Conservation (phyloP, 2,888 invertebrate species). For the Xestia ashworthii region DNA sequence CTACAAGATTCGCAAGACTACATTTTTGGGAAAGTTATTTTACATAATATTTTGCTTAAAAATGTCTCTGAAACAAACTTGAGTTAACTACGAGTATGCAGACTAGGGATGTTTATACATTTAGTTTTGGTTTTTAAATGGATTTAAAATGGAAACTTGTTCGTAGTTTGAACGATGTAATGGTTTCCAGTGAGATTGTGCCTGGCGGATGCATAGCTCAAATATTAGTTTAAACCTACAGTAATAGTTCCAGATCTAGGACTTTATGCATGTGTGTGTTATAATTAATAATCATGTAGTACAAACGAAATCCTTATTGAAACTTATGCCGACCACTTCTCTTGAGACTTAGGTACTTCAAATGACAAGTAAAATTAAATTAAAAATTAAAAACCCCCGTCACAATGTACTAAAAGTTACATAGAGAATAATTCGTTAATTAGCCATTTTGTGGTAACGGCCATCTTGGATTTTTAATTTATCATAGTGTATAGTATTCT, state of each 20-base stretch:
- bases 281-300: not conserved
- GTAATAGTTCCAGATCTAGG: not conserved
- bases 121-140: slow-evolving; percentile 18
- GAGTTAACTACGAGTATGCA: slow-evolving; percentile 11
- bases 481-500: no score
- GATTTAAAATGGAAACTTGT: slow-evolving; percentile 19
- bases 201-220: not conserved
- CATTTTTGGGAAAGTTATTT: slow-evolving; percentile 53
- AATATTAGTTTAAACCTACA: not conserved
- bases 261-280: not conserved
- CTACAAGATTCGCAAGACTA: slow-evolving; percentile 43
- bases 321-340: not conserved
- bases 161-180: not conserved
- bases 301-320: not conserved
- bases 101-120: not conserved
- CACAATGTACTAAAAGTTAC: no score
- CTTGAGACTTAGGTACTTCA: not conserved
- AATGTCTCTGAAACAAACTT: slow-evolving; percentile 17
- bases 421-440: no score
- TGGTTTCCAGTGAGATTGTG: not conserved
- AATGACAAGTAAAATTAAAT: no score
- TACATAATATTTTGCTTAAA: slow-evolving; percentile 54
- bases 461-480: no score
- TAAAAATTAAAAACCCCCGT: no score
- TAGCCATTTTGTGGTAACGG: no score